Evolutionary conservation across 2,797 vertebrate genomes (phyloP), one percentile per base, ranked within the genome.

Genomic region (Pantherophis alleghaniensis): DNA sequence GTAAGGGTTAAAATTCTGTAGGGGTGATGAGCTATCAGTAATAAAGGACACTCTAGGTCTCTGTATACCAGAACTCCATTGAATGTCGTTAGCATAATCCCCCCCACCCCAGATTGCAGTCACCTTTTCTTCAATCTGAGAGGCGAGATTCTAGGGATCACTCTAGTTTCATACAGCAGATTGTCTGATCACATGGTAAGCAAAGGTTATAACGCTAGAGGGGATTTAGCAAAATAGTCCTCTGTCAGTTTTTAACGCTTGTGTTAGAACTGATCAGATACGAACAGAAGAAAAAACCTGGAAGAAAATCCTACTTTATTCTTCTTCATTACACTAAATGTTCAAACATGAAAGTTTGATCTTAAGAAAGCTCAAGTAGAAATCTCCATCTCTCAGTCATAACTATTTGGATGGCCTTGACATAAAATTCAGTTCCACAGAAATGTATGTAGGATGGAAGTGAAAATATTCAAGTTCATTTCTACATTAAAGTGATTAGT

Each of bases 321-420:
- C 10, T 91, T 88, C 89, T 87, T 83, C 37, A 28, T 69, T 57
- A 0, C 1, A 32, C 22, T 37, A 91, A 59, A 87, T 26, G n/a
- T 87, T 86, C 26, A 93, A 90, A 63, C 95, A 94, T 18, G 87
- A 90, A 95, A 91, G 42, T 57, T 16, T 56, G 26, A 56, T 56
- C 7, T 12, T 47, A 83, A 32, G 51, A 89, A 79, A 37, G 28
- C 57, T 86, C 59, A 60, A 5, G 20, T 89, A 14, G 26, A 51
- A 56, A n/a, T n/a, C 0, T 24, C 26, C 5, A 24, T 47, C 20
- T 32, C 83, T 56, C 51, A 61, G 3, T 18, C 42, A 3, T 14
- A 53, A 37, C 51, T n/a, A 59, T 28, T 66, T 88, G 47, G 37
- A 51, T 66, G 51, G 56, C 26, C 14, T 42, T 93, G 47, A 87